These are phyloP conservation scores for Catagonus wagneri DNA, from an alignment of 2,113 vertebrate genomes.

Conservation along the genomic window DNA sequence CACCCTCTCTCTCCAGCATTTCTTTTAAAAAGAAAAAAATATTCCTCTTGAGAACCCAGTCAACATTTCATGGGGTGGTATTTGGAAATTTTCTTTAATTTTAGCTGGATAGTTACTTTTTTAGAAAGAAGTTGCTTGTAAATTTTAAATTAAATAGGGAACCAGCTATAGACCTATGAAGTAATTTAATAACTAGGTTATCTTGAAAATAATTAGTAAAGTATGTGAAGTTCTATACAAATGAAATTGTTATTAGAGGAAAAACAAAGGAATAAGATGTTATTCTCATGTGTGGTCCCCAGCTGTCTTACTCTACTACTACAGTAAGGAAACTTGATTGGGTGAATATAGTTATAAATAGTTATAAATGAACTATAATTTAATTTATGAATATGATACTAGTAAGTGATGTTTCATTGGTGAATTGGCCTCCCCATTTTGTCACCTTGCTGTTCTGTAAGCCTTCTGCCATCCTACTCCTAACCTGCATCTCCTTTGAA, in stretches of 20 bases:
- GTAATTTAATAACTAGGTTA: background rate
- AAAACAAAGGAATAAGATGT: background rate
- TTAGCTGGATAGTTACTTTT: background rate
- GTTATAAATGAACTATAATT: background rate
- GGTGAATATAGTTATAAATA: background rate
- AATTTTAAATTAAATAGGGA: background rate
- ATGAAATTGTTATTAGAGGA: background rate
- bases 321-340: background rate
- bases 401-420: background rate
- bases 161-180: background rate
- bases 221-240: background rate
- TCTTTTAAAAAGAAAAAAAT: background rate
- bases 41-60: background rate
- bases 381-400: background rate
- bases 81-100: conserved; percentile 4
- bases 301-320: background rate
- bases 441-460: background rate
- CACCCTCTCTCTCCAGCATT: background rate
- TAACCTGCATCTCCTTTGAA: background rate
- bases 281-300: background rate
- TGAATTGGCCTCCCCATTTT: background rate
- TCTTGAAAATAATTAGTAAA: conserved; percentile 12
- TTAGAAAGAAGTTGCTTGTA: background rate
- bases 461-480: background rate
- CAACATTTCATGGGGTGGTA: background rate